Conservation (phyloP, 1,140 invertebrate genomes). For the Drosophila insularis region DNA sequence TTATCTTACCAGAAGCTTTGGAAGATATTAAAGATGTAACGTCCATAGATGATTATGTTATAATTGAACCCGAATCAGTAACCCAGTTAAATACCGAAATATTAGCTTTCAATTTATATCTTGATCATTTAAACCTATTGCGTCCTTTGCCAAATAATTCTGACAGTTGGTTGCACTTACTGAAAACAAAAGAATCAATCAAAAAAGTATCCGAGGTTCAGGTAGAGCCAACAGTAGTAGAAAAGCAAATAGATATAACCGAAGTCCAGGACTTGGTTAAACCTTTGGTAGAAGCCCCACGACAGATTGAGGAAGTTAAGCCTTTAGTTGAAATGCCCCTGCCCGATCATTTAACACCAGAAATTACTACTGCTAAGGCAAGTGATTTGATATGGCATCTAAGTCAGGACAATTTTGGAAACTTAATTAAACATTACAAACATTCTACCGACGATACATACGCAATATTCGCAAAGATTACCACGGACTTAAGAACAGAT, state of each 20-base stretch:
- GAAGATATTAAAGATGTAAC: slow-evolving; percentile 23
- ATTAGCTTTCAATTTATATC: slow-evolving; percentile 57
- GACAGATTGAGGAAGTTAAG: slow-evolving; percentile 6
- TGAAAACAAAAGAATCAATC: slow-evolving; percentile 25
- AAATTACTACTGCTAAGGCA: slow-evolving; percentile 13
- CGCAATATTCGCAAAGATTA: slow-evolving; percentile 38
- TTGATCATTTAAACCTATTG: slow-evolving; percentile 51
- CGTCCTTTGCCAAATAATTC: slow-evolving; percentile 42
- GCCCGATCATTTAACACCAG: neutral
- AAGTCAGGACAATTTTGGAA: slow-evolving; percentile 62
- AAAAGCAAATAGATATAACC: neutral
- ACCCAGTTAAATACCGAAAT: slow-evolving; percentile 66
- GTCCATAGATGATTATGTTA: slow-evolving; percentile 67
- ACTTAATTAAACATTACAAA: slow-evolving; percentile 47
- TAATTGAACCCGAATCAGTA: slow-evolving; percentile 73
- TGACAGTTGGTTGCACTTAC: slow-evolving; percentile 48
- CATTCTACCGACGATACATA: slow-evolving; percentile 39
- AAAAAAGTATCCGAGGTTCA: slow-evolving; percentile 4
- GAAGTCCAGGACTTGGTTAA: neutral
- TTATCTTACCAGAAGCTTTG: neutral
- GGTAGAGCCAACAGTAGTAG: slow-evolving; percentile 14
- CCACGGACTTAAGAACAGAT: slow-evolving; percentile 40
- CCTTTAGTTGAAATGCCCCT: neutral
- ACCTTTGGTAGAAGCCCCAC: slow-evolving; percentile 5
- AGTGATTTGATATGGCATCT: slow-evolving; percentile 58